Percentiles rank a stretch among this genome's conserved stretches.
These are phyloP conservation scores for Paramormyrops hopkinsi DNA, from an alignment of 2,797 vertebrate species.

Conservation along the genomic window DNA sequence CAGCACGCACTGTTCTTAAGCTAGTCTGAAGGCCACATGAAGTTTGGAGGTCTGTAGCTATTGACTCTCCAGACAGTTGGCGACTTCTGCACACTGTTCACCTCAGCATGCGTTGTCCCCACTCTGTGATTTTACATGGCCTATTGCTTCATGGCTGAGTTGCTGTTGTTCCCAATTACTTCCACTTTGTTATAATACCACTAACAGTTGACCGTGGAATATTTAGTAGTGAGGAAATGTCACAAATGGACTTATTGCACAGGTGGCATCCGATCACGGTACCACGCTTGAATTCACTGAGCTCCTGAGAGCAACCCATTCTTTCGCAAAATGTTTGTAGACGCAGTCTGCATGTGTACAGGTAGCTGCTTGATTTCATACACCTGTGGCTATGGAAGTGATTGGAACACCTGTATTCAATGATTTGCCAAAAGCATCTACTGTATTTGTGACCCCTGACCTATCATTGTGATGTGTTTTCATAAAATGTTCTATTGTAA, in stretches of 20 bases:
- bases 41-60: not conserved
- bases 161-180: not conserved
- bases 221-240: not conserved
- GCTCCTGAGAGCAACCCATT: not conserved
- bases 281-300: not conserved
- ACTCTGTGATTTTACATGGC: not conserved
- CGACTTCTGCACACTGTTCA: not conserved
- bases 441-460: not conserved
- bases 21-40: not conserved
- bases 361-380: not conserved
- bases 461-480: not conserved
- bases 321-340: not conserved
- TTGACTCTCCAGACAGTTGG: no score
- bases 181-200: not conserved
- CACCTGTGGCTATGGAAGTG: not conserved
- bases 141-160: not conserved
- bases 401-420: not conserved
- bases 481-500: not conserved
- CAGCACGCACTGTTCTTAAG: not conserved
- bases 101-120: not conserved
- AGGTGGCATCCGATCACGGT: not conserved
- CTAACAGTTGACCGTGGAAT: not conserved
- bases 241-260: not conserved
- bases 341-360: not conserved
- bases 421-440: not conserved